These are phyloP conservation scores for Amorpha juglandis DNA, from an alignment of 2,888 invertebrate species.

Conservation along the genomic window DNA sequence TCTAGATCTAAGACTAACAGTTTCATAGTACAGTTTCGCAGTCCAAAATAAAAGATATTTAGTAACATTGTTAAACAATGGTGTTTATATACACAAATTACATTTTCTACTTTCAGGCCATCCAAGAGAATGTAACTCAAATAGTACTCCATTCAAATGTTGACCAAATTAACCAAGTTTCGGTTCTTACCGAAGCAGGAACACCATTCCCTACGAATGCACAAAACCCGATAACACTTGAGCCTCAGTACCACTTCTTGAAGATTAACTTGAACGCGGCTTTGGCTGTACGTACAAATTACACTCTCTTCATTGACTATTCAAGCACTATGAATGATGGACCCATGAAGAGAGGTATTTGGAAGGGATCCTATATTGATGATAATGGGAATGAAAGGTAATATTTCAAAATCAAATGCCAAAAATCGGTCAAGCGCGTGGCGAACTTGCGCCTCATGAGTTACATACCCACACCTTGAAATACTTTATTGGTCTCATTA, in stretches of 20 bases:
- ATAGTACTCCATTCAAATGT: conserved; percentile 81
- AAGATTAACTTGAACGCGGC: conserved; percentile 60
- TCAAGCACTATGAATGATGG: conserved; percentile 79
- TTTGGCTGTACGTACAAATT: conserved; percentile 56
- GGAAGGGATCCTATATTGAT: conserved; percentile 74
- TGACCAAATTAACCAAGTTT: conserved; percentile 54
- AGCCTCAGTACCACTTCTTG: conserved; percentile 73
- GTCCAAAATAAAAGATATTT: no score
- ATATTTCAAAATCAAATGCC: neutral
- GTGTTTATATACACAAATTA: conserved; percentile 2
- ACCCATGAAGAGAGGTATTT: conserved; percentile 76
- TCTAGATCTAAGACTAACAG: no score
- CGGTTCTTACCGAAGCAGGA: conserved; percentile 42
- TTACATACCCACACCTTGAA: no score
- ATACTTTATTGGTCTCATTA: no score
- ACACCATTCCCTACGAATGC: conserved; percentile 40
- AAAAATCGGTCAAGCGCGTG: no score
- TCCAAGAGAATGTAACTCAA: conserved; percentile 56
- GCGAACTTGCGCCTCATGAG: no score
- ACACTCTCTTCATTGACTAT: conserved; percentile 75
- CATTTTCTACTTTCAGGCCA: conserved; percentile 53
- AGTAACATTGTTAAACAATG: no score
- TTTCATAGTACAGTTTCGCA: no score
- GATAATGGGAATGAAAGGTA: conserved; percentile 64
- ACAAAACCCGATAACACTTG: conserved; percentile 43